Conservation (phyloP, 2,113 vertebrate genomes). For the Gopherus flavomarginatus region DNA sequence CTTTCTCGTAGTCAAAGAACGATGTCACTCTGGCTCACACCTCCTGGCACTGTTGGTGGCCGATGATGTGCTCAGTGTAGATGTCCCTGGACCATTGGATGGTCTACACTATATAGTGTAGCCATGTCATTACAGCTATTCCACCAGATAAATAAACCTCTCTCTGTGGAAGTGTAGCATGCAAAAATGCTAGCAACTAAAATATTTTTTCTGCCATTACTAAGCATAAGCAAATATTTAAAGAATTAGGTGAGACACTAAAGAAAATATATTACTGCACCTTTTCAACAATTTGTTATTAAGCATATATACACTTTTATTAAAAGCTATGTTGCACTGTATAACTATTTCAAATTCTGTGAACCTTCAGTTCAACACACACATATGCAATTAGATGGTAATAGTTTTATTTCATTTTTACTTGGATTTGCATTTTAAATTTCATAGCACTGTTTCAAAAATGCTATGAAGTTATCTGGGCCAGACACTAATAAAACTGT, state of each 20-base stretch:
- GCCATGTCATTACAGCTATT: background rate
- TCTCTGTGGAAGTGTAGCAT: background rate
- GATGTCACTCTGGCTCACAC: too few relatives aligned
- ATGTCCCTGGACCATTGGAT: too few relatives aligned
- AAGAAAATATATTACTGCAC: background rate
- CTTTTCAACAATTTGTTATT: slow-evolving; percentile 8
- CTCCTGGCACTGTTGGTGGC: too few relatives aligned
- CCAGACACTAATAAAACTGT: background rate
- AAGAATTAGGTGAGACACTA: background rate
- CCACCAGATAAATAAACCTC: background rate
- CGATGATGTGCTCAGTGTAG: too few relatives aligned
- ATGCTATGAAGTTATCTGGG: background rate
- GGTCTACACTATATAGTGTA: background rate
- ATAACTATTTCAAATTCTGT: background rate
- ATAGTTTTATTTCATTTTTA: background rate
- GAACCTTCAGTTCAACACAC: background rate
- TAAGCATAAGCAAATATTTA: background rate
- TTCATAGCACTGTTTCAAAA: background rate
- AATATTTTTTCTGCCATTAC: background rate
- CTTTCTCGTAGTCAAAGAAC: too few relatives aligned
- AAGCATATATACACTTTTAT: background rate
- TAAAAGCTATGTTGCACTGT: background rate
- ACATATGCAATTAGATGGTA: background rate
- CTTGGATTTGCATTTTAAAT: background rate
- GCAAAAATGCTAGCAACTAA: background rate